A percentile compares a stretch with the other conserved stretches of the same genome.
Evolutionary conservation across 1,140 invertebrate genomes (phyloP).

Genomic region (Pseudobourletiella spinata): DNA sequence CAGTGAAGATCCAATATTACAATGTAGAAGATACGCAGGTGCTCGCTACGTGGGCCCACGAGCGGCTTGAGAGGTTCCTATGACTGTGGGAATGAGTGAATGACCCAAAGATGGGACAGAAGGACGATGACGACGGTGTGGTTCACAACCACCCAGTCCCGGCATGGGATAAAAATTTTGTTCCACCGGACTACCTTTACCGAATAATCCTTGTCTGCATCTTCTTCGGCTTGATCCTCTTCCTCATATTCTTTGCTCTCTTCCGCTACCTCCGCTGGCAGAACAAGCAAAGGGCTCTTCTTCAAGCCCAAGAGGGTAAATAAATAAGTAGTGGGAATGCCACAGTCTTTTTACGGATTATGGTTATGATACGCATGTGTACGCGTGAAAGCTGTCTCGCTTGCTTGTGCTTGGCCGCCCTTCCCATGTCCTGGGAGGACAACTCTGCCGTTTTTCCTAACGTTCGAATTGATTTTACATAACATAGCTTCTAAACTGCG

Average conservation of each 20-base stretch:
- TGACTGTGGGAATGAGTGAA: too few relatives aligned
- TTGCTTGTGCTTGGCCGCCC: too few relatives aligned
- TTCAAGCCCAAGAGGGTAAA: background rate
- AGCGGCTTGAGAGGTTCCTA: too few relatives aligned
- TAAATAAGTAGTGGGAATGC: background rate
- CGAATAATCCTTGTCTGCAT: conserved; percentile 8
- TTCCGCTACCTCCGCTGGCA: background rate
- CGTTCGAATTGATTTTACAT: too few relatives aligned
- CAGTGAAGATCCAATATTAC: background rate
- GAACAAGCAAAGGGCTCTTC: background rate
- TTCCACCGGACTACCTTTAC: conserved; percentile 4
- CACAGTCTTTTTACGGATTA: background rate
- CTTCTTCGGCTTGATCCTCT: conserved; percentile 2
- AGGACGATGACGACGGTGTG: background rate
- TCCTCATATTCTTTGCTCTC: conserved; percentile 11
- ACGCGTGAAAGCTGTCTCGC: background rate
- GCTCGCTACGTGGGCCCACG: too few relatives aligned
- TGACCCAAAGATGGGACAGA: too few relatives aligned
- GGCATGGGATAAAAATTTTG: background rate
- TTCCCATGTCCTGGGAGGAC: too few relatives aligned
- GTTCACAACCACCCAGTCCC: background rate
- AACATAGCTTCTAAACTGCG: too few relatives aligned
- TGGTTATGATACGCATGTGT: background rate
- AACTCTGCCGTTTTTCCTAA: too few relatives aligned
- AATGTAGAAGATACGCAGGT: too few relatives aligned